Evolutionary conservation across 1,140 invertebrate species (phyloP), one percentile per base, ranked within the genome.

Genomic region (Amyelois transitella): DNA sequence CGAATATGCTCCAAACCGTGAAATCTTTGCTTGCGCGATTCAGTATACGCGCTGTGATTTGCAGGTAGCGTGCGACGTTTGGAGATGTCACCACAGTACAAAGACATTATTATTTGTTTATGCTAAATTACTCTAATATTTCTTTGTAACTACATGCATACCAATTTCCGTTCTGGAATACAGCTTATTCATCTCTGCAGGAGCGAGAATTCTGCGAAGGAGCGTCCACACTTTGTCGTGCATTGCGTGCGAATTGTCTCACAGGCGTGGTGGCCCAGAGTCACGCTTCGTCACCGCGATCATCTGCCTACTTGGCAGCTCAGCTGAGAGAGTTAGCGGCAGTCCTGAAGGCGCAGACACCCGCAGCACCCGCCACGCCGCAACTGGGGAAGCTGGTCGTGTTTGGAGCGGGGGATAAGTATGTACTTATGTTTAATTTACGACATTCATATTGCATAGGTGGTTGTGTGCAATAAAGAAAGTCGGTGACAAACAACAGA

Each of bases 141-240:
- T n/a, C n/a, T n/a, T n/a, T n/a, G n/a, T n/a, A n/a, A n/a, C n/a
- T n/a, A n/a, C n/a, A n/a, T n/a, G n/a, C n/a, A n/a, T n/a, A n/a
- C n/a, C n/a, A n/a, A n/a, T n/a, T n/a, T n/a, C n/a, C n/a, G n/a
- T n/a, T n/a, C n/a, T n/a, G n/a, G n/a, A n/a, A n/a, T n/a, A n/a
- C n/a, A n/a, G n/a, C n/a, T n/a, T 24, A 24, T 38, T 14, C 17
- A 14, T 6, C 7, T 32, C 5, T 14, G 17, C 72, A 95, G 94
- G 94, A 94, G 72, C 91, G 93, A 51, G 93, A 94, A 21, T 92
- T 94, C 63, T 94, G 94, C 59, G 85, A 94, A 25, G 94, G 94
- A 2, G 93, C 94, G 0, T 94, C 93, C 0, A 90, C 92, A 2
- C 88, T 95, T 51, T 91, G 91, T 48, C 91, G 92, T 50, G 88